Evolutionary conservation across 2,888 invertebrate species (phyloP), one percentile per base, ranked within the genome.

Genomic region (Lycaena phlaeas): DNA sequence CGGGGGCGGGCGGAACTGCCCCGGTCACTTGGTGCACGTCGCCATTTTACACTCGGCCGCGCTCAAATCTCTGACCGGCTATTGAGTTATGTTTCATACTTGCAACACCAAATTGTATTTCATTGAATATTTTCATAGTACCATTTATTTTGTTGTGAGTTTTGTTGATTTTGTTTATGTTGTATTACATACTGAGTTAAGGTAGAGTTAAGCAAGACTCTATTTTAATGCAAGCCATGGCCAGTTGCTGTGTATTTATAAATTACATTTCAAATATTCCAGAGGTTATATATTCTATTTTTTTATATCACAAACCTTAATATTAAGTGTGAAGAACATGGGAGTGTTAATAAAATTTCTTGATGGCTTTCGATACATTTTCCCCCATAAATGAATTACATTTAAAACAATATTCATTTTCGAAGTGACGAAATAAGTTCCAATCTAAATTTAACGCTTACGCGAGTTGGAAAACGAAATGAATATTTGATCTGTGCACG

Each of bases 31-130:
- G 62, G 74, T 70, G 64, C 61, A 64, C 67, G 73, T 68, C 74
- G 68, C 63, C 70, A 79, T 82, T 79, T 75, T 66, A 73, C 78
- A 71, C 68, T 68, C 68, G 66, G 71, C 59, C 72, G 76, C 64
- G 55, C 58, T 57, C 61, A 64, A 67, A 69, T 72, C 72, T 70
- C 69, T 61, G 50, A 64, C 61, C 60, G 63, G 60, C 69, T 73
- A 74, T 74, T 74, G 71, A 77, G 71, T 75, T 78, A 76, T 75
- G 66, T 68, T 71, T 68, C 67, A 74, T 72, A 74, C 59, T 61
- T 54, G 52, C 50, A 46, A 52, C 34, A 12, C 62, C 58, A 57
- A 22, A 34, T 22, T 34, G 18, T 22, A 18, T 34, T 22, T 34
- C 22, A 34, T 22, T 22, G 34, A 34, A 34, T 34, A 34, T 34